Evolutionary conservation across 2,113 vertebrate genomes (phyloP), one percentile per base, ranked within the genome.

Genomic region (Gadus chalcogrammus): DNA sequence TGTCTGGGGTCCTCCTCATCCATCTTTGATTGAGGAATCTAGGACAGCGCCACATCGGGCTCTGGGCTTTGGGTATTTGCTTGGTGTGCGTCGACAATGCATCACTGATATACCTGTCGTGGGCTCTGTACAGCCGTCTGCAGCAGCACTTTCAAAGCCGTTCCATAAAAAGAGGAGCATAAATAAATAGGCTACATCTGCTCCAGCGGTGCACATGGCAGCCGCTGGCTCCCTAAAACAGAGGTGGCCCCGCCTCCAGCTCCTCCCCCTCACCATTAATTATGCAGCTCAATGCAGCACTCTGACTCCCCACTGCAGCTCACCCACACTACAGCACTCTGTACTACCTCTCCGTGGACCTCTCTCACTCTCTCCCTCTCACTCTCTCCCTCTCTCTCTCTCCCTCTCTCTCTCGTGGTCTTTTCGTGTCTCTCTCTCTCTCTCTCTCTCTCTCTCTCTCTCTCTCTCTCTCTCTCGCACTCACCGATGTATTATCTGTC

Each of bases 211-310:
- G 42, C 11, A 2, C 2, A 48, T 48, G 42, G 67, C 68, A 71
- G 77, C 73, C 6, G 65, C 79, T 78, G 55, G 42, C 11, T 77
- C 77, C 77, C 79, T 81, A 76, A 71, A 52, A 65, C 74, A 64
- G 79, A 76, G 60, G 79, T 88, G 73, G 83, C 82, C 58, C 81
- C 75, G 68, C 84, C 88, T 84, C 72, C 78, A 58, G 88, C 86
- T 85, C 88, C 89, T 62, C 88, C 88, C 85, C 72, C 83, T 81
- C 68, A 60, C 83, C 84, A 90, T 92, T 88, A 91, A 91, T 91
- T 92, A 92, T 92, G 89, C 90, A 92, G 86, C 88, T 90, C 88
- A 90, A 90, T 92, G 90, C 90, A 92, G 89, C 88, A 92, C 86
- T 92, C 88, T n/a, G 77, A 84, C 74, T 83, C 85, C 82, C 74